These are phyloP conservation scores for Lepus americanus DNA, from an alignment of 2,113 vertebrate genomes.

Conservation along the genomic window DNA sequence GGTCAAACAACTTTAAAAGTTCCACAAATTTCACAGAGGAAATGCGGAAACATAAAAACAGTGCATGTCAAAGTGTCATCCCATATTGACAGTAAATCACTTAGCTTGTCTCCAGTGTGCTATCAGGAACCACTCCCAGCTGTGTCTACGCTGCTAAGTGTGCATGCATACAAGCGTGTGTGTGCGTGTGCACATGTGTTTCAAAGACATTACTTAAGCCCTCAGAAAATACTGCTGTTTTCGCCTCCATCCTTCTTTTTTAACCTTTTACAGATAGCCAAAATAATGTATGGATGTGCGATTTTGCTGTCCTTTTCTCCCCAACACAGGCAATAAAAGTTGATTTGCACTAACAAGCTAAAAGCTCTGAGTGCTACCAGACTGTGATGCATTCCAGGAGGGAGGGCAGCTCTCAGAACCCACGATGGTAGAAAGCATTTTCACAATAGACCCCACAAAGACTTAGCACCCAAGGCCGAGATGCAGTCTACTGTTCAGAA, in stretches of 20 bases:
- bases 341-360: conserved; percentile 86
- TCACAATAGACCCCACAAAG: conserved; percentile 63
- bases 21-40: conserved; percentile 74
- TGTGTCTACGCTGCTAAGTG: neutral
- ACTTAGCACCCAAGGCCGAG: conserved; percentile 57
- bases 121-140: conserved; percentile 2
- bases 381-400: conserved; percentile 67
- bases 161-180: neutral
- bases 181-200: neutral
- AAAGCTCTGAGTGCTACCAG: conserved; percentile 82
- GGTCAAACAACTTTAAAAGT: conserved; percentile 76
- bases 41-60: conserved; percentile 76
- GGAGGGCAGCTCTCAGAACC: conserved; percentile 62
- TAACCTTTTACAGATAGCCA: conserved; percentile 82
- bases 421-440: conserved; percentile 66
- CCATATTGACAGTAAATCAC: conserved; percentile 75
- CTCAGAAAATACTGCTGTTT: conserved; percentile 67
- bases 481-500: conserved; percentile 66
- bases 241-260: conserved; percentile 78
- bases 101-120: conserved; percentile 62
- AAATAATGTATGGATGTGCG: conserved; percentile 81
- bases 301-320: conserved; percentile 81
- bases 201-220: conserved; percentile 71
- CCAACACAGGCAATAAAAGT: conserved; percentile 81
- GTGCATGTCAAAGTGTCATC: conserved; percentile 77